Conservation (phyloP, 2,113 vertebrate species). For the Ahaetulla prasina region DNA sequence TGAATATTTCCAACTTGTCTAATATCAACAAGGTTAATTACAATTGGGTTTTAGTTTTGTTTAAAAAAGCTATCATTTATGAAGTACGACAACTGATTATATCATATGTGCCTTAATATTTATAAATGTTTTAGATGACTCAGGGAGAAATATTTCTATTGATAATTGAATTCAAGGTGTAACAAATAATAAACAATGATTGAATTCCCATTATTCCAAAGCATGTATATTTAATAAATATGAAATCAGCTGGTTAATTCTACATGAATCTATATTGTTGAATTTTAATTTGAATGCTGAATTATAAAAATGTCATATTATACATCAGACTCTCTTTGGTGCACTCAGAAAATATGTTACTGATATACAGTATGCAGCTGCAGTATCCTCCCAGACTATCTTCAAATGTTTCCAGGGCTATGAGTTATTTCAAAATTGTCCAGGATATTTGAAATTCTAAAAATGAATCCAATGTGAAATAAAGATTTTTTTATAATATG, state of each 20-base stretch:
- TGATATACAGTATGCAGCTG: neutral
- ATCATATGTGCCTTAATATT: neutral
- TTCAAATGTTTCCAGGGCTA: neutral
- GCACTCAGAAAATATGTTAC: neutral
- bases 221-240: neutral
- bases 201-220: neutral
- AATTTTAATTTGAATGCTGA: neutral
- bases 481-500: neutral
- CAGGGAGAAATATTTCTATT: constrained; percentile 3
- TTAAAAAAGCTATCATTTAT: neutral
- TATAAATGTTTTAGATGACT: constrained; percentile 11
- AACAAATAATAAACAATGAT: constrained; percentile 17
- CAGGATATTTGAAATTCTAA: neutral
- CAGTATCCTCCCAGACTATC: neutral
- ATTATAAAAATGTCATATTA: neutral
- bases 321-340: neutral
- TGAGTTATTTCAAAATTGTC: neutral
- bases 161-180: neutral
- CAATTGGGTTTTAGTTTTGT: constrained; percentile 23
- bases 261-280: neutral
- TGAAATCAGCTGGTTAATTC: neutral
- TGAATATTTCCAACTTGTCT: constrained; percentile 31
- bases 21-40: constrained; percentile 21
- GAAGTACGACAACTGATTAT: constrained; percentile 4
- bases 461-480: neutral